Base-by-base conservation (phyloP, 2,888 invertebrate species). In the Tetranychus truncatus region DNA sequence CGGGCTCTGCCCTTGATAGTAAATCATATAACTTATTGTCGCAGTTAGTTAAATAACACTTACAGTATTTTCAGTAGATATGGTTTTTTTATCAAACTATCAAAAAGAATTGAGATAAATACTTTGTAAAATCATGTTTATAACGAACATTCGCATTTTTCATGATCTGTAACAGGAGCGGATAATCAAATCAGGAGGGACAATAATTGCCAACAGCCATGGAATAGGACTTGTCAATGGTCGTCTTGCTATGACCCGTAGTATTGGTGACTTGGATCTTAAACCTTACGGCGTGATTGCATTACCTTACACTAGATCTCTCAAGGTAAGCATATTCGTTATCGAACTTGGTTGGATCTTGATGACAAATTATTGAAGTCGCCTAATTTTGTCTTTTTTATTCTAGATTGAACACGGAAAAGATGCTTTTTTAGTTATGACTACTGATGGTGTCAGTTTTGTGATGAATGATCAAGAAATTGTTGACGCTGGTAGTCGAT, bases 201-300 rank as follows among this genome's bases (percentile, higher is more conserved):
- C 77, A 21, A 82, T 85, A 45, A 78, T 77, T 74, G 74, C 76
- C 34, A 81, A 84, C 77, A 83, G 83, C 78, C 80, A 83, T n/a
- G 85, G 85, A 2, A 80, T 81, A 20, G 79, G 80, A 71, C 77
- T 82, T 73, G 82, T 86, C 1, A 85, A 85, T 79, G 84, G 84
- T 0, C 80, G 84, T 21, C 81, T 86, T 7, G 83, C 83, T 7
- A 86, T 86, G 85, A 85, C 85, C 1, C 79, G 85, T 24, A 84
- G 84, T 80, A 81, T 85, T 15, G 85, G 85, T 1, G 85, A 85
- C 79, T 79, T 84, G 18, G 84, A 84, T 72, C 80, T 85, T 74
- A 85, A 85, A 79, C 80, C 80, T 3, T 84, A 79, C 79, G 85
- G 85, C 18, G 85, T 85, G 1, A 83, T 81, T 45, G 83, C 84